Percentiles rank a stretch among this genome's conserved stretches.
Conservation (phyloP, 2,888 invertebrate species). For the Acleris laterana region DNA sequence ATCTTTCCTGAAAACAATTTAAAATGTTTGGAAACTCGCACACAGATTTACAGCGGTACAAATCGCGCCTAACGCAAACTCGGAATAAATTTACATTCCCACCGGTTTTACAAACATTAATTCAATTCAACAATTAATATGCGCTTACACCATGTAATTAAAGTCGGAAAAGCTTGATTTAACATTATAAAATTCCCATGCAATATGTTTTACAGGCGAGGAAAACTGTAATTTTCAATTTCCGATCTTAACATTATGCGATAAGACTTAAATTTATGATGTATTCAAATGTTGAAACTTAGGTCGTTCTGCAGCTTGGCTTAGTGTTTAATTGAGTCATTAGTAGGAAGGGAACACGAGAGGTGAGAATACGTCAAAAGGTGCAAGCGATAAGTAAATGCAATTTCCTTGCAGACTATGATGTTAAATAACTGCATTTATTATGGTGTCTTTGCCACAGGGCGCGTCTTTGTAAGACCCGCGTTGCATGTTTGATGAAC, state of each 20-base stretch:
- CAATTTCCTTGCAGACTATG: conserved; percentile 63
- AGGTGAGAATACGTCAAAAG: conserved; percentile 71
- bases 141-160: conserved; percentile 65
- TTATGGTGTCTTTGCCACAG: conserved; percentile 46
- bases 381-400: conserved; percentile 69
- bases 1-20: conserved; percentile 5
- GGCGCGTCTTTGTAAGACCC: conserved; percentile 48
- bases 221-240: conserved; percentile 36
- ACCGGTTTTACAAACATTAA: conserved; percentile 50
- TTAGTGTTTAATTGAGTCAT: conserved; percentile 70
- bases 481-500: conserved; percentile 40
- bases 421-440: conserved; percentile 61
- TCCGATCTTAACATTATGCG: conserved; percentile 14
- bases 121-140: conserved; percentile 62
- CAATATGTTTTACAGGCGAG: conserved; percentile 49
- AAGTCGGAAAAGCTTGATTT: conserved; percentile 60
- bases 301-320: conserved; percentile 42
- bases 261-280: conserved; percentile 16
- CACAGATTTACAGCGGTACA: conserved; percentile 34
- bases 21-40: conserved; percentile 2
- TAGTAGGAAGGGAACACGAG: conserved; percentile 65
- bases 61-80: conserved; percentile 34
- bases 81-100: conserved; percentile 40
- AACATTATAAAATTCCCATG: conserved; percentile 58
- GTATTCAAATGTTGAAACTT: conserved; percentile 8